Conservation (phyloP, 2,797 vertebrate genomes). For the Xiphorhynchus erythropygius region DNA sequence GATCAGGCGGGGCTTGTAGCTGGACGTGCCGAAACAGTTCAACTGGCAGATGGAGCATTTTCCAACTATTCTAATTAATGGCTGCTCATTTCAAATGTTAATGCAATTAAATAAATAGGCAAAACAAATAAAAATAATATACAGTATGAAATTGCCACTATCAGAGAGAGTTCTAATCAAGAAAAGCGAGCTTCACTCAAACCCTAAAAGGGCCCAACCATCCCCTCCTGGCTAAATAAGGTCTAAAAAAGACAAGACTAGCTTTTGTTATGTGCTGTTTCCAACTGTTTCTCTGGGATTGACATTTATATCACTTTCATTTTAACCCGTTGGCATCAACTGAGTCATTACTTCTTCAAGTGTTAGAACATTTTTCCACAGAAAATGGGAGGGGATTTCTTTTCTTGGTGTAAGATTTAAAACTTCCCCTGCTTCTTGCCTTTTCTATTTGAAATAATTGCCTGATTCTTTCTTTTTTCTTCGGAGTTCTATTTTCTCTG, state of each 20-base stretch:
- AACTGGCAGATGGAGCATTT: constrained; percentile 60
- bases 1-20: constrained; percentile 44
- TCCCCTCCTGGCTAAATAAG: background rate
- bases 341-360: constrained; percentile 13
- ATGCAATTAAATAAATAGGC: constrained; percentile 52
- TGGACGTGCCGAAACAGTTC: constrained; percentile 59
- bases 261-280: background rate
- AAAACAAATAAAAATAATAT: constrained; percentile 64
- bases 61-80: constrained; percentile 51
- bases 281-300: constrained; percentile 15
- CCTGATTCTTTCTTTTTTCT: background rate
- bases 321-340: constrained; percentile 25
- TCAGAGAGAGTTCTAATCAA: background rate
- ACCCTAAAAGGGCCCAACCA: background rate
- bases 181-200: background rate
- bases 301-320: constrained; percentile 22
- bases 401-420: background rate
- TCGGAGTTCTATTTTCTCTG: constrained; percentile 51
- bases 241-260: background rate
- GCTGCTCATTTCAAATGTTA: constrained; percentile 55
- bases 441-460: constrained; percentile 49
- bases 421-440: background rate
- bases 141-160: constrained; percentile 11
- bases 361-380: background rate
- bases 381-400: constrained; percentile 13